Evolutionary conservation across 2,113 vertebrate species (phyloP).

Genomic region (Emydocephalus ijimae): DNA sequence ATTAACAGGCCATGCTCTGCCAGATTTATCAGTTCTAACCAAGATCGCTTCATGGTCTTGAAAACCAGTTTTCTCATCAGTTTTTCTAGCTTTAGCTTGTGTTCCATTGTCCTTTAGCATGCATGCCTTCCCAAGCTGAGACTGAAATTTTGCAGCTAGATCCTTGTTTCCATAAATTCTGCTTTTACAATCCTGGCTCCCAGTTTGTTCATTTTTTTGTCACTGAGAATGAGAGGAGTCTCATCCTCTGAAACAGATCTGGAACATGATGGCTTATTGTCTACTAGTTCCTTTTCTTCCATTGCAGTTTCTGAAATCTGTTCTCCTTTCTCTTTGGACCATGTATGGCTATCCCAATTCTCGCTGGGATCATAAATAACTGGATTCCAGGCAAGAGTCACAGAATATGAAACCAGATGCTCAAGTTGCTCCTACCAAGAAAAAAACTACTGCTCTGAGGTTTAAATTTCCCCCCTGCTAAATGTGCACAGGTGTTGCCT

Average conservation of each 20-base stretch:
- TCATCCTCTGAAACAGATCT: conserved; percentile 57
- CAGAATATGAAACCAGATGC: not conserved
- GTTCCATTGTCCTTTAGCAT: too few relatives aligned
- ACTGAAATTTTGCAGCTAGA: too few relatives aligned
- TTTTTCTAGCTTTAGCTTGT: too few relatives aligned
- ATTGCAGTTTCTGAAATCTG: not conserved
- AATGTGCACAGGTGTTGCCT: not conserved
- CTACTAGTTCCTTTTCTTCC: conserved; percentile 4
- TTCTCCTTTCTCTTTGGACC: not conserved
- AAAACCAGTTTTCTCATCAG: conserved; percentile 56
- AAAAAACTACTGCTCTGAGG: not conserved
- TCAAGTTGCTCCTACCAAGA: not conserved
- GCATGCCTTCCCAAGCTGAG: too few relatives aligned
- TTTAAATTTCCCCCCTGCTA: not conserved
- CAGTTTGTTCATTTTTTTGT: conserved; percentile 94
- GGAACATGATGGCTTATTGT: conserved; percentile 29
- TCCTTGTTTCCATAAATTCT: conserved; percentile 89
- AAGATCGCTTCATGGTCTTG: conserved; percentile 80
- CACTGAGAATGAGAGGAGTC: conserved; percentile 70
- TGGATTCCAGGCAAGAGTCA: not conserved
- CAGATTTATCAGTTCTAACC: conserved; percentile 84
- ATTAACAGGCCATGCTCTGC: conserved; percentile 85
- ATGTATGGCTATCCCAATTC: too few relatives aligned
- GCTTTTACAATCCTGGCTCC: conserved; percentile 94
- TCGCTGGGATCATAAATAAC: not conserved